Base-by-base conservation (phyloP, 2,888 invertebrate genomes). In the Drosophila borborema region DNA sequence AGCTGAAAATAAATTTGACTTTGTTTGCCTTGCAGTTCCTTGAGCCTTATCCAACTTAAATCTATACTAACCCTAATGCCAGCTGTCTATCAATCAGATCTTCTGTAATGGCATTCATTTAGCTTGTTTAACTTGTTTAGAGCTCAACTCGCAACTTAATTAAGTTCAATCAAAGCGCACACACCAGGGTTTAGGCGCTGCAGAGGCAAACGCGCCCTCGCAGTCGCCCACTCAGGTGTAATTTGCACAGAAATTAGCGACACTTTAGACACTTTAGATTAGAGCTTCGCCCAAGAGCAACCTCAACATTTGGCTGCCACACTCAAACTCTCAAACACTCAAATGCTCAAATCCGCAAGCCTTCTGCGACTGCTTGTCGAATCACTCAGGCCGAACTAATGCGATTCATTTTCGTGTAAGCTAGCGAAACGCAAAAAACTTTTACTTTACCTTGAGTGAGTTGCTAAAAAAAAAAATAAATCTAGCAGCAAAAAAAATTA, bases 181-280 rank as follows among this genome's bases (percentile, higher is more conserved):
- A 14, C 23, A 48, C 28, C 48, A n/a, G 8, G 9, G 48, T 8
- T 48, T 16, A 45, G 20, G 45, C 16, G n/a, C 45, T 7, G 45
- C 83, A 72, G 81, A 75, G n/a, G 43, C 14, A 7, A 6, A 6
- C 28, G 6, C 23, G 48, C 60, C 53, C 53, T 31, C 10, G 23
- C 38, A 41, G 40, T 18, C 55, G 72, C 61, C 77, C 80, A 49
- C 66, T 54, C 40, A 51, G 45, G 58, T 64, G 68, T 64, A 77
- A 81, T 81, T 81, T 81, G 74, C 63, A 68, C 67, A 63, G 62
- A 82, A 83, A 86, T 86, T 82, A 82, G 87, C 82, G 68, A 77
- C 77, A 75, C 84, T 72, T 73, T 73, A 73, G 66, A 64, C 68
- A 66, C 68, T 72, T 55, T 28, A 48, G 23, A 48, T 34, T 34